Evolutionary conservation across 2,797 vertebrate species (phyloP), one percentile per base, ranked within the genome.

Genomic region (Trematomus bernacchii): DNA sequence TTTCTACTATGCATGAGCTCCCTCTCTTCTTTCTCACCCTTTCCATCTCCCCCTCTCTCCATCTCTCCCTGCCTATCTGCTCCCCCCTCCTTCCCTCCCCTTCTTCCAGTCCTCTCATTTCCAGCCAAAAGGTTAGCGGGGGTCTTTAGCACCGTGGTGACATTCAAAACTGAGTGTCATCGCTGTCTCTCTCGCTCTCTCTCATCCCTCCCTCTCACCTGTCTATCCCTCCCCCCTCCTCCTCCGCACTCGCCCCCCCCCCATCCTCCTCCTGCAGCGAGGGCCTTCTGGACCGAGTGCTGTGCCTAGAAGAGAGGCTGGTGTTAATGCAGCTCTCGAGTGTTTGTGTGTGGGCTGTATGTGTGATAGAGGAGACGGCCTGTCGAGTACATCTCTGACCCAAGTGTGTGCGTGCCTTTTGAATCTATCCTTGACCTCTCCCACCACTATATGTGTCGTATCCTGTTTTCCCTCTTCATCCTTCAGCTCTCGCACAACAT

Each of bases 151-250:
- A 91, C 91, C 78, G 78, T 87, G 90, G 91, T 93, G 93, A 94
- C 92, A 94, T 94, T 93, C 91, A 93, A 92, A 94, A 91, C 90
- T 44, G 90, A 91, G 91, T 91, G 91, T 91, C 90, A 91, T 93
- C 86, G 69, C 90, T 83, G 88, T 87, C 81, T 91, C 80, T 88
- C 85, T 85, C 53, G 3, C 73, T 82, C 73, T 59, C 68, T 72
- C 78, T 85, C 82, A 76, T 87, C 85, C 80, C 81, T 88, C 85
- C 48, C 77, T 83, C 79, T 87, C 85, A 84, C 87, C 87, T 91
- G 82, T 84, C 88, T 73, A 66, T 59, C 80, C 57, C 71, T 73
- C 78, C 78, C 46, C 21, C 69, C 71, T 30, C 71, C 59, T 60
- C 79, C 72, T 76, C 81, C 50, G 30, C 64, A 71, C 71, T 75